Base-by-base conservation (phyloP, 2,797 vertebrate genomes). In the Tarsius wallacei region DNA sequence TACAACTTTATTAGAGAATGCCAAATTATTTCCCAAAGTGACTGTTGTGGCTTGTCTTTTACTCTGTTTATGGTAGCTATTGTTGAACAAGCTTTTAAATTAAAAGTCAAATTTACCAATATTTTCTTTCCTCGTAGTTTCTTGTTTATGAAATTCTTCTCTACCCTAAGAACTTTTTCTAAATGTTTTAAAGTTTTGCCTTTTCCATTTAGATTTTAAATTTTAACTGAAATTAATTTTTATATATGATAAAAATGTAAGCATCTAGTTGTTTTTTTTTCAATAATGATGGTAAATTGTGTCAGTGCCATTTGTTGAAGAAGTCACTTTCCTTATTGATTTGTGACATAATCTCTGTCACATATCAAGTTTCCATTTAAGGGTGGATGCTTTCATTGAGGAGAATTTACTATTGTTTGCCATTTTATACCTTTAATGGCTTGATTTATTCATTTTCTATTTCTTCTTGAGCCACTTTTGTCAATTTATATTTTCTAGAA, bases 61-160 rank as follows among this genome's bases (percentile, higher is more conserved):
- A 33, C 51, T 89, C 90, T 82, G 89, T n/a, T 91, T 77, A 21
- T 36, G 19, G 16, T 66, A 89, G 51, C 64, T 96, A 47, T 85
- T 96, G 91, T 71, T 94, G 80, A 91, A 84, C 51, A 59, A 68
- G n/a, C 47, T 91, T 93, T 96, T 96, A 57, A 96, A 88, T 87
- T 70, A 94, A 90, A 96, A 96, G 83, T 93, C 73, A 90, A 28
- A 88, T 90, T 66, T 78, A 80, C 76, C 81, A 81, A n/a, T 84
- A 47, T 42, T 78, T 93, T 85, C 42, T 82, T 94, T 26, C 70
- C 84, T 95, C 87, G 70, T 0, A 83, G 64, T 51, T 77, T 66
- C 66, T 96, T 89, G 28, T 87, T 88, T 87, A 76, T 88, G 92
- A 94, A 97, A 86, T 71, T 49, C 16, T 71, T 90, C 64, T 96